These are phyloP conservation scores for Phrixothrix hirtus DNA, from an alignment of 2,888 invertebrate genomes.

Conservation along the genomic window DNA sequence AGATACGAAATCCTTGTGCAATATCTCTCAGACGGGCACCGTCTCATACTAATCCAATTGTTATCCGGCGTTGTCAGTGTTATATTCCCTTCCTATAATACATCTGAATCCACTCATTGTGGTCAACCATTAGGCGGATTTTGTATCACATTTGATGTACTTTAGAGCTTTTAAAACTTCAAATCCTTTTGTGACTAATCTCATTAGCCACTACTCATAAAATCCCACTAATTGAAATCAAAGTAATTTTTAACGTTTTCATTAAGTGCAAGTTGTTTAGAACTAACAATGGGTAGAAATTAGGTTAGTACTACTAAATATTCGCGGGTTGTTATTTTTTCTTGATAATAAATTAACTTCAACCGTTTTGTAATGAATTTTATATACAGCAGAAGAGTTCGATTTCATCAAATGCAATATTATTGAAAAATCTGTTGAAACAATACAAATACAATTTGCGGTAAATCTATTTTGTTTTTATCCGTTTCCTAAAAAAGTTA, in stretches of 20 bases:
- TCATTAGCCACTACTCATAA: constrained; percentile 10
- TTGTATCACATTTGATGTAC: constrained; percentile 25
- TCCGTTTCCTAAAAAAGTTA: not conserved
- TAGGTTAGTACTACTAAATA: too few species aligned
- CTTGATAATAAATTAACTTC: too few species aligned
- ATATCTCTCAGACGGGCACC: constrained; percentile 33
- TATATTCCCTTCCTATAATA: constrained; percentile 35
- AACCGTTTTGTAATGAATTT: not conserved
- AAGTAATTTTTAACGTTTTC: too few species aligned
- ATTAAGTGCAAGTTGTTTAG: too few species aligned
- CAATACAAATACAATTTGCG: not conserved
- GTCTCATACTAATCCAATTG: constrained; percentile 38
- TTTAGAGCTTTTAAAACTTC: constrained; percentile 27
- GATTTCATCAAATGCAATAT: not conserved
- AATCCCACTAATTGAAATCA: not conserved
- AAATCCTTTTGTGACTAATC: constrained; percentile 17
- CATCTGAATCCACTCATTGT: constrained; percentile 32
- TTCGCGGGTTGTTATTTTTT: not conserved
- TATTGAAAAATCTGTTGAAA: not conserved
- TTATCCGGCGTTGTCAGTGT: constrained; percentile 35
- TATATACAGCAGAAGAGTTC: not conserved
- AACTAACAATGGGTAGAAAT: too few species aligned
- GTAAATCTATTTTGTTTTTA: not conserved
- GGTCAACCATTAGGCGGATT: constrained; percentile 31
- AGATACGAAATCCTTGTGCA: constrained; percentile 29